Evolutionary conservation across 2,797 vertebrate genomes (phyloP).

Genomic region (Hafferia zeledoni): DNA sequence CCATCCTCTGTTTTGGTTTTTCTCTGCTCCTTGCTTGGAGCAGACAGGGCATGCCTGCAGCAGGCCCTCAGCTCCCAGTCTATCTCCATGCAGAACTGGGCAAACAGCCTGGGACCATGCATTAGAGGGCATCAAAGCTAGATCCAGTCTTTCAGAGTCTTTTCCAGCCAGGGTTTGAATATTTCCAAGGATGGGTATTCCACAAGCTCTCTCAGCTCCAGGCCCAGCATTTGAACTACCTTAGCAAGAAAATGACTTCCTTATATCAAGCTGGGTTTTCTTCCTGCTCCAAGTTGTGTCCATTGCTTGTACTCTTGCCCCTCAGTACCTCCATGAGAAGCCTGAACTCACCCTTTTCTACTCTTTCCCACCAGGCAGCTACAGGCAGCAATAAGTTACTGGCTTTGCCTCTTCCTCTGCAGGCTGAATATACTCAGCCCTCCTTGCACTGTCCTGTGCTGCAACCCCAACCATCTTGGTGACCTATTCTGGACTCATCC

Average conservation of each 20-base stretch:
- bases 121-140: neutral
- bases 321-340: neutral
- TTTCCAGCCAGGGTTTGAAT: neutral
- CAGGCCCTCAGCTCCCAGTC: neutral
- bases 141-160: neutral
- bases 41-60: neutral
- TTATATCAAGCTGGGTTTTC: neutral
- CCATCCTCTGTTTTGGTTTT: neutral
- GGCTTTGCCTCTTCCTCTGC: neutral
- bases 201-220: neutral
- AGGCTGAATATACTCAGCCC: neutral
- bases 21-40: neutral
- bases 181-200: neutral
- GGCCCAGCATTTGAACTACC: neutral
- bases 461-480: neutral
- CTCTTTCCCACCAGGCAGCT: neutral
- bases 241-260: neutral
- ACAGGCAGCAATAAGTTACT: neutral
- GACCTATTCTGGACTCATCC: neutral
- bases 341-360: neutral
- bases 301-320: neutral
- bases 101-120: neutral
- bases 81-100: neutral
- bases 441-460: neutral
- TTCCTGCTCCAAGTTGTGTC: neutral